Evolutionary conservation across 2,797 vertebrate genomes (phyloP), one percentile per base, ranked within the genome.

Genomic region (Sebastes nivosus): DNA sequence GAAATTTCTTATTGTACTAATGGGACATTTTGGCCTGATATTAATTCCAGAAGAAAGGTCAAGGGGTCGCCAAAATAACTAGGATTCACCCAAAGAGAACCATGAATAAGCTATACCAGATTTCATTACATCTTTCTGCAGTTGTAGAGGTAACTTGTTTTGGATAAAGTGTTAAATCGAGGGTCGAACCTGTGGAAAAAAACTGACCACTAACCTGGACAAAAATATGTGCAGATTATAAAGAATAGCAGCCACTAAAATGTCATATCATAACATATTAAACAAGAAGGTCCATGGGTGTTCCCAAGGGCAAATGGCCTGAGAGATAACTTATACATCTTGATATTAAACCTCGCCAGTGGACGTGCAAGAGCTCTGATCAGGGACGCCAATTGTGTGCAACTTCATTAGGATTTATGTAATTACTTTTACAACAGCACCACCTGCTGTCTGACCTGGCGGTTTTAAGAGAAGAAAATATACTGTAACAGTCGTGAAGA

Each of bases 381-480:
- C 13, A 29, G 18, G 67, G 30, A 38, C 38, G 4, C 12, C 27
- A 34, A 50, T 7, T 25, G 11, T 20, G 1, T 6, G 16, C 54
- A 10, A 38, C n/a, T 9, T 42, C 38, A 60, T 12, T 18, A 13
- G 2, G 8, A 50, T 55, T 29, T 18, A 57, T 22, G n/a, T 27
- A n/a, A 71, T 64, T 42, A 50, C 20, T 70, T 77, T 66, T 57
- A 61, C 60, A 87, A 69, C 38, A 64, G 74, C 67, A 29, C 72
- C 79, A 58, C 57, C 73, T 71, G 50, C 68, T 74, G 80, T 61
- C 55, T 52, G 36, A 58, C 55, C 46, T 22, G 36, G 7, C 14
- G 36, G 55, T 18, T 50, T 69, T 24, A 25, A 58, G 20, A 65
- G 63, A 30, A 20, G 20, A 60, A n/a, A n/a, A 18, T 4, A 12